Base-by-base conservation (phyloP, 2,113 vertebrate species). In the Bubalus kerabau region DNA sequence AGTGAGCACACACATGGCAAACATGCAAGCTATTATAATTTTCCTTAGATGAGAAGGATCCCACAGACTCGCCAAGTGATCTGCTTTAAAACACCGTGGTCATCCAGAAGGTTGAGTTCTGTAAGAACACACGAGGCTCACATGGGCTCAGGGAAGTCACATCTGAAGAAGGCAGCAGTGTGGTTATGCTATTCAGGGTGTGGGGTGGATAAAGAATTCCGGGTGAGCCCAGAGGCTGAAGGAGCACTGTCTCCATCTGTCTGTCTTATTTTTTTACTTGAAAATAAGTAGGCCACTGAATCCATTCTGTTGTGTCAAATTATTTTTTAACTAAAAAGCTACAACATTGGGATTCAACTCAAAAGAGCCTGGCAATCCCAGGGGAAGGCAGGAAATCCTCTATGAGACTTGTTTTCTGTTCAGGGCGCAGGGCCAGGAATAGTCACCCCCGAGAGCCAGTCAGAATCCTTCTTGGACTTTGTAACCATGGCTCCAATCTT, bases 311-410 rank as follows among this genome's bases (percentile, higher is more conserved):
- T 87, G 15, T 14, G 12, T n/a, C 80, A 60, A 17, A 15, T 64
- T 92, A 32, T 74, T 59, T 67, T 96, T 83, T 64, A 96, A 64
- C 54, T 82, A 87, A 95, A 94, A 80, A 92, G 23, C 46, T 97
- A 85, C 94, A 95, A 93, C 91, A 60, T 76, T 96, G 64, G 28
- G 82, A 84, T 94, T 96, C 96, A 96, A 95, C n/a, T 43, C 78
- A 46, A 64, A 97, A 97, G 81, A 97, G 1, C 52, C 88, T 76
- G 76, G 93, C 98, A 97, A 95, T 89, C 98, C 95, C 71, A 62
- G 56, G 74, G 80, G 94, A 97, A 97, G 92, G 30, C 78, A 97
- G 91, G 97, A 98, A 98, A 97, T 95, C 86, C 50, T 78, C 40
- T 43, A 28, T 92, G 83, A 92, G 71, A 64, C 94, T 81, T 46